A percentile compares a stretch with the other conserved stretches of the same genome.
These are phyloP conservation scores for Hylia prasina DNA, from an alignment of 2,113 vertebrate species.

Conservation along the genomic window DNA sequence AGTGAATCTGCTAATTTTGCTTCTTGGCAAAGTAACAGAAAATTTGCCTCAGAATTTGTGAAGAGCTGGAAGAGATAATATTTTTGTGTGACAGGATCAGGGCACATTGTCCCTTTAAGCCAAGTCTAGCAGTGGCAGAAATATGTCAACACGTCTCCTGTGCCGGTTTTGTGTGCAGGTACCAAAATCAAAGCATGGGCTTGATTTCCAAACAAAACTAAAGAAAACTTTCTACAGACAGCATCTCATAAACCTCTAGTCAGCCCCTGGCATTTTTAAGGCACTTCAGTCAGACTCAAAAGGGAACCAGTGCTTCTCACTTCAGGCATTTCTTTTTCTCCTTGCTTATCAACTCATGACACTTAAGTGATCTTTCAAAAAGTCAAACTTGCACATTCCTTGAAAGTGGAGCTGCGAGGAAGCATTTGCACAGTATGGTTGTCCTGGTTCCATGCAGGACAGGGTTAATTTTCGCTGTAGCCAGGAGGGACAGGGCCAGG, in stretches of 20 bases:
- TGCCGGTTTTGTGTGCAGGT: neutral
- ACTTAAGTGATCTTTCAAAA: neutral
- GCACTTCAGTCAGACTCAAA: neutral
- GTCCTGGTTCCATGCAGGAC: neutral
- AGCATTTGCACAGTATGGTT: neutral
- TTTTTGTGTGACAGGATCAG: neutral
- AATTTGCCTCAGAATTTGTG: neutral
- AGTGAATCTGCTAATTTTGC: neutral
- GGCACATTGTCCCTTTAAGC: neutral
- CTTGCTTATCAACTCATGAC: neutral
- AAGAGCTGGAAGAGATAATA: neutral
- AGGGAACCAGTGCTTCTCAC: neutral
- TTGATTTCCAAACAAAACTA: neutral
- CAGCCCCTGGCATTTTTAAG: neutral
- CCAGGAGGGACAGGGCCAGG: neutral
- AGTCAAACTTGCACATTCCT: neutral
- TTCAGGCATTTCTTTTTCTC: neutral
- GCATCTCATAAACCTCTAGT: neutral
- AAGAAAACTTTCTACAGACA: neutral
- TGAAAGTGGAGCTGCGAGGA: neutral
- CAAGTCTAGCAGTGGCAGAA: neutral
- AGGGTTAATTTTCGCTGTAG: neutral
- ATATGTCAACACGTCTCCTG: rapidly evolving
- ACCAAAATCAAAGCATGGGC: neutral
- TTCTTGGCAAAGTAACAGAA: neutral